Percentiles rank a stretch among this genome's conserved stretches.
Evolutionary conservation across 2,888 invertebrate genomes (phyloP).

Genomic region (Zelleria hepariella): DNA sequence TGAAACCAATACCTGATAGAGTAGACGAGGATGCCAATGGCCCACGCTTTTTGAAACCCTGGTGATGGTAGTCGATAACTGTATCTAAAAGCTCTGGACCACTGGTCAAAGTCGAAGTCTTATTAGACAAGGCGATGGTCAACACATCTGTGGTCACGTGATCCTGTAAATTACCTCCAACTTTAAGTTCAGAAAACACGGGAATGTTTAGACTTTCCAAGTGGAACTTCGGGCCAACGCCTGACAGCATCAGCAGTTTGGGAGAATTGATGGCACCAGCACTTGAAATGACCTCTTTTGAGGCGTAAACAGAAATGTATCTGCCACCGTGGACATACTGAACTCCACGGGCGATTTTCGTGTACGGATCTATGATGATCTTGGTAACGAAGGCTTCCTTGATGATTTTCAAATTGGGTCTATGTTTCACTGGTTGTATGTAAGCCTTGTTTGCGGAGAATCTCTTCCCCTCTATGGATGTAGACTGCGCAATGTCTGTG

Average conservation of each 20-base stretch:
- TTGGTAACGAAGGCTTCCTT: constrained; percentile 68
- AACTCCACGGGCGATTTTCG: constrained; percentile 59
- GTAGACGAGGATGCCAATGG: constrained; percentile 70
- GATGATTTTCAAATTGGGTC: constrained; percentile 64
- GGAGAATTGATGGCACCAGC: constrained; percentile 75
- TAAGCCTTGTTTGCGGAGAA: constrained; percentile 76
- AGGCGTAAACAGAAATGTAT: constrained; percentile 52
- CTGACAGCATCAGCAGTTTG: constrained; percentile 75
- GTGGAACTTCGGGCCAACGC: constrained; percentile 74
- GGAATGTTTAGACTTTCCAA: constrained; percentile 62
- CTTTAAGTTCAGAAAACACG: constrained; percentile 75
- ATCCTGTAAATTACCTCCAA: constrained; percentile 82
- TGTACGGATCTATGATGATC: constrained; percentile 71
- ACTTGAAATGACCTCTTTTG: constrained; percentile 75
- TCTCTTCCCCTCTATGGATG: constrained; percentile 72
- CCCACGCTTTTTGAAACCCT: constrained; percentile 49
- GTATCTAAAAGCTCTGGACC: constrained; percentile 49
- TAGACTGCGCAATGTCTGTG: constrained; percentile 74
- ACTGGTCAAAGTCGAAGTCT: constrained; percentile 60
- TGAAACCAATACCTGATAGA: constrained; percentile 72
- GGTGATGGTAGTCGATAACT: constrained; percentile 50
- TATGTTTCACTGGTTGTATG: constrained; percentile 74
- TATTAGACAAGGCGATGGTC: constrained; percentile 55
- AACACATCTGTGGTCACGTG: constrained; percentile 78
- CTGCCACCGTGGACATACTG: constrained; percentile 51